Evolutionary conservation across 2,797 vertebrate species (phyloP).

Genomic region (Arrhamphus sclerolepis): DNA sequence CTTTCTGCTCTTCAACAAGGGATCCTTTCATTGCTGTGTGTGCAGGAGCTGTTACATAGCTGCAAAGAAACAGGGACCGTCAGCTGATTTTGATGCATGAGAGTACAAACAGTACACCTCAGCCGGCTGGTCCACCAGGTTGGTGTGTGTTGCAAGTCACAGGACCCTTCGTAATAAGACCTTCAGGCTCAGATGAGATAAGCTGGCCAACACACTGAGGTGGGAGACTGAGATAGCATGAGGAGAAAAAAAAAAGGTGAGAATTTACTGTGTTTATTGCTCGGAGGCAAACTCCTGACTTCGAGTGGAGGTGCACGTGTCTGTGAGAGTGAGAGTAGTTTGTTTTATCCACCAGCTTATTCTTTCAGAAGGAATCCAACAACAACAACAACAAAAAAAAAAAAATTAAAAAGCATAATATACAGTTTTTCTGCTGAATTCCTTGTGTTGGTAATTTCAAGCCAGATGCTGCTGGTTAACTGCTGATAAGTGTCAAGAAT

Average conservation of each 20-base stretch:
- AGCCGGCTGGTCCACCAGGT: constrained; percentile 21
- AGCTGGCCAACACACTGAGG: constrained; percentile 55
- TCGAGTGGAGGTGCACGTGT: constrained; percentile 4
- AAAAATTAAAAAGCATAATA: neutral
- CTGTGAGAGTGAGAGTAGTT: constrained; percentile 4
- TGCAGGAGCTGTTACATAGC: constrained; percentile 14
- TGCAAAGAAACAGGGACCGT: constrained; percentile 16
- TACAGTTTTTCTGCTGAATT: neutral
- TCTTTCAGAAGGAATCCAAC: too few relatives aligned
- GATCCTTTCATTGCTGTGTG: too few relatives aligned
- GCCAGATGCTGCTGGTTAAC: neutral
- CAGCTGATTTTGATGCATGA: constrained; percentile 40
- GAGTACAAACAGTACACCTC: constrained; percentile 5
- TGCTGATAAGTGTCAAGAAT: too few relatives aligned
- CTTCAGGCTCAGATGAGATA: constrained; percentile 62
- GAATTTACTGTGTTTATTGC: constrained; percentile 62
- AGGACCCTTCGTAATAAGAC: constrained; percentile 57
- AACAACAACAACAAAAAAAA: too few relatives aligned
- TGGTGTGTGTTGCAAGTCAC: constrained; percentile 44
- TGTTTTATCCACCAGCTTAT: neutral
- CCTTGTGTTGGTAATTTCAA: neutral
- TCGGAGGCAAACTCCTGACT: constrained; percentile 32
- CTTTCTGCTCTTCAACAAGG: too few relatives aligned
- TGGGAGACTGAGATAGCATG: constrained; percentile 57
- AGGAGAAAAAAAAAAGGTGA: constrained; percentile 57